These are phyloP conservation scores for Selenia dentaria DNA, from an alignment of 2,888 invertebrate genomes.

Conservation along the genomic window DNA sequence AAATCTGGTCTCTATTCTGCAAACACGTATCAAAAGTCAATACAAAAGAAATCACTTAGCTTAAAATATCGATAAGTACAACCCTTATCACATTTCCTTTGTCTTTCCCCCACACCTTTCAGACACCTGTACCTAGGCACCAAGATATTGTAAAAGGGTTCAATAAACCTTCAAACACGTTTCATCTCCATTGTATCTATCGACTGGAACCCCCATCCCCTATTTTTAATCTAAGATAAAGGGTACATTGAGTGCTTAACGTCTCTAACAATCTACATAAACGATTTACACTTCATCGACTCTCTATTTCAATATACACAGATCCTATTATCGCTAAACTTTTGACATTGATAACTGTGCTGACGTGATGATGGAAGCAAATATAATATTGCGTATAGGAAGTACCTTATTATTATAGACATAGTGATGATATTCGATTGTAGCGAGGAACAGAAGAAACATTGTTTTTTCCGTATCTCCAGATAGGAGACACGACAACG, in stretches of 20 bases:
- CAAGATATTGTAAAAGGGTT: conserved; percentile 16
- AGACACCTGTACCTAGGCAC: background rate
- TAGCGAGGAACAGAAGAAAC: conserved; percentile 17
- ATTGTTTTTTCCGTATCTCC: conserved; percentile 61
- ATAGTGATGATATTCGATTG: conserved; percentile 39
- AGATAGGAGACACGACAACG: conserved; percentile 75
- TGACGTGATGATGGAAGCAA: conserved; percentile 19
- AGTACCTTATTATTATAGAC: conserved; percentile 4
- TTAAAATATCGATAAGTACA: background rate
- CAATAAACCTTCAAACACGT: conserved; percentile 31
- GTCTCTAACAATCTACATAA: conserved; percentile 51
- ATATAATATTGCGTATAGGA: conserved; percentile 16
- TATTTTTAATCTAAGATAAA: conserved; percentile 82
- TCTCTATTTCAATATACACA: conserved; percentile 3
- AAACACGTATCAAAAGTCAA: background rate
- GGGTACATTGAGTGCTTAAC: conserved; percentile 80
- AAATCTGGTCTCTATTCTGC: no score
- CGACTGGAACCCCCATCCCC: conserved; percentile 49
- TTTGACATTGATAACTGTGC: conserved; percentile 3
- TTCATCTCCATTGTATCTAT: conserved; percentile 40
- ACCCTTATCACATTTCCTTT: background rate
- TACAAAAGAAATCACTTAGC: background rate
- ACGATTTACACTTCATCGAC: conserved; percentile 20
- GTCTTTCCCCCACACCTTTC: background rate
- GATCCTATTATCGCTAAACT: conserved; percentile 5